Evolutionary conservation across 2,113 vertebrate genomes (phyloP).

Genomic region (Bucco capensis): DNA sequence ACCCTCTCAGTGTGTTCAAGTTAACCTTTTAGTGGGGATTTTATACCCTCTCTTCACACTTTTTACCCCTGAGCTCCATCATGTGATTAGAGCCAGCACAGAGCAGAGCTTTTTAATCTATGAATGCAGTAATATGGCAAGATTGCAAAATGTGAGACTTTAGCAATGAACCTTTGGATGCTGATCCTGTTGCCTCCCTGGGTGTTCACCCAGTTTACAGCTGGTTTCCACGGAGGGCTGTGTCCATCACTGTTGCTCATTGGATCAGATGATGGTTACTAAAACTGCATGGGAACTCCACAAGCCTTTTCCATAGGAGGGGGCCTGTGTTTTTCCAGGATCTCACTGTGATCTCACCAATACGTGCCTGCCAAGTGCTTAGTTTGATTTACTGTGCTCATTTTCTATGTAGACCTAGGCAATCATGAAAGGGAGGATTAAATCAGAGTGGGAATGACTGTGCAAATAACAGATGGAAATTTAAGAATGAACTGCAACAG

Average conservation of each 20-base stretch:
- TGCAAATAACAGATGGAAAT: neutral
- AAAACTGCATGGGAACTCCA: neutral
- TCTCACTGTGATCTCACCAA: constrained; percentile 24
- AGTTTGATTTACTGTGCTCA: constrained; percentile 37
- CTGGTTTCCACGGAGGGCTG: neutral
- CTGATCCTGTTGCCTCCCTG: neutral
- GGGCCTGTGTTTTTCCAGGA: constrained; percentile 8
- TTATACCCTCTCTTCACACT: neutral
- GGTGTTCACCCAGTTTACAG: neutral
- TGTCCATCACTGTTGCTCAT: neutral
- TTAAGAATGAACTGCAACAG: neutral
- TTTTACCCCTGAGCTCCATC: neutral
- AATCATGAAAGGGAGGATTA: constrained; percentile 6
- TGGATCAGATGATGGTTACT: constrained; percentile 35
- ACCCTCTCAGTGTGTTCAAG: neutral
- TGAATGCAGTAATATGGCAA: neutral
- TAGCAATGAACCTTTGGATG: neutral
- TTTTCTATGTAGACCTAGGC: neutral
- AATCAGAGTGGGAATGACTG: constrained; percentile 21
- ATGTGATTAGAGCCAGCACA: neutral
- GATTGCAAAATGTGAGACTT: neutral
- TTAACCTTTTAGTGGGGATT: neutral
- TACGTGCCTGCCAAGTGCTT: neutral
- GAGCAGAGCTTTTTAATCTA: no score
- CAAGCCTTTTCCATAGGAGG: neutral